Base-by-base conservation (phyloP, 2,888 invertebrate genomes). In the Xanthia icteritia region DNA sequence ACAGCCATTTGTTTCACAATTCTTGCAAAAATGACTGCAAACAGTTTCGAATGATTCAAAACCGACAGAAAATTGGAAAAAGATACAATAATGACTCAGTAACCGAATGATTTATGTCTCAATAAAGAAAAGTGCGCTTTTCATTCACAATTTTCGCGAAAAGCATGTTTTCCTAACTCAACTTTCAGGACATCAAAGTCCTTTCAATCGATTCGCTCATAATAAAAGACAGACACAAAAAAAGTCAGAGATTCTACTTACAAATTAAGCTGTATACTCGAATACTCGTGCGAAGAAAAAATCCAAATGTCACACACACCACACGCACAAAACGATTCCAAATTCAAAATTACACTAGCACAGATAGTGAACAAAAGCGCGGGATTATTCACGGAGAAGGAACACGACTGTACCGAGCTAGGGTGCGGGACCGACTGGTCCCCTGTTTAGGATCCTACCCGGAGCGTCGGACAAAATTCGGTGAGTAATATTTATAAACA, bases 281-380 rank as follows among this genome's bases (percentile, higher is more conserved):
- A 58, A 73, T 48, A 45, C 82, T 56, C n/a, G 73, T 69, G 76
- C 76, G 70, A 76, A 76, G 76, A 77, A 85, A 88, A 89, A 88
- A 89, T 89, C 88, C 89, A 89, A 89, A 83, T 67, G 74, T 76
- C 76, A 84, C 73, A 79, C 74, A 81, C 81, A 86, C 61, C 39
- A 89, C 86, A 86, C 76, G 72, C 83, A 86, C 81, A 81, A 79
- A 78, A 82, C 76, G 83, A 82, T 83, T 79, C 63, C 61, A 80
- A 84, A 84, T 85, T 83, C 76, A 72, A 82, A 83, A 82, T 77
- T 64, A 72, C 88, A 89, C 88, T 77, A 77, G 70, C 78, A 89
- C 83, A 84, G 77, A 82, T 67, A 69, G 76, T 79, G 76, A 68
- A 77, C 77, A 82, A 79, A 88, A 89, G 86, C 89, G 88, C 90